These are phyloP conservation scores for Bergia puertoricense DNA, from an alignment of 92 coral and sea anemone species.

Conservation along the genomic window DNA sequence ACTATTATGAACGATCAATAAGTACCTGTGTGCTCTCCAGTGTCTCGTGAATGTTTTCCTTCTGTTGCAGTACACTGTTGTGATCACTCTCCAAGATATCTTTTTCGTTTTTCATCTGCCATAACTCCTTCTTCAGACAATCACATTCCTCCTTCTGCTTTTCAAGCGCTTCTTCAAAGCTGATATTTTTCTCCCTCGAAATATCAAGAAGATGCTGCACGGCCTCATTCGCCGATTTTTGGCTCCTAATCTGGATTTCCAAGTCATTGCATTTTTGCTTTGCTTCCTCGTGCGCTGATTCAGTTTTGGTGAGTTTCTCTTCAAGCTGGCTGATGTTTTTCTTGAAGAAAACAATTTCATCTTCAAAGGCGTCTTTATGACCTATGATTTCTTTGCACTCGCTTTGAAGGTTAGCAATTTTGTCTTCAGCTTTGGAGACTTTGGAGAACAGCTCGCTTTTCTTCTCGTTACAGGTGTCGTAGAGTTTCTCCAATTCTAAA, in stretches of 20 bases:
- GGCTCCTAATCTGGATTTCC: conserved; percentile 69
- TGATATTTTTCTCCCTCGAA: conserved; percentile 53
- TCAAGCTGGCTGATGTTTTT: conserved; percentile 45
- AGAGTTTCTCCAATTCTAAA: conserved; percentile 68
- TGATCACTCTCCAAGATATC: conserved; percentile 59
- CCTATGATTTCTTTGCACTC: conserved; percentile 46
- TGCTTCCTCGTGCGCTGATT: conserved; percentile 33
- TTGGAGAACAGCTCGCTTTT: conserved; percentile 68
- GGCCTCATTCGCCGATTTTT: conserved; percentile 76
- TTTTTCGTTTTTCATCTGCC: conserved; percentile 53
- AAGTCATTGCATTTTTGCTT: conserved; percentile 68
- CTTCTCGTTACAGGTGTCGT: conserved; percentile 62
- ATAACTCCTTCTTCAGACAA: conserved; percentile 45
- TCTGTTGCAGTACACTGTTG: conserved; percentile 57
- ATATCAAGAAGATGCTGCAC: conserved; percentile 63
- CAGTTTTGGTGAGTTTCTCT: conserved; percentile 37
- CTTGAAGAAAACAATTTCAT: conserved; percentile 45
- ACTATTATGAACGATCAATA: neutral
- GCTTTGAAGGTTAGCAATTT: conserved; percentile 55
- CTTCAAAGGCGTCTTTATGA: conserved; percentile 42
- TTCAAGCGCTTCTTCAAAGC: conserved; percentile 52
- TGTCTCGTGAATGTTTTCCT: conserved; percentile 55
- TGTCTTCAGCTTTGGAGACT: conserved; percentile 73
- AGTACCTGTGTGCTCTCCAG: conserved; percentile 49
- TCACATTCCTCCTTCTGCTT: conserved; percentile 51